Conservation (phyloP, 2,113 vertebrate species). For the Aptenodytes patagonicus region DNA sequence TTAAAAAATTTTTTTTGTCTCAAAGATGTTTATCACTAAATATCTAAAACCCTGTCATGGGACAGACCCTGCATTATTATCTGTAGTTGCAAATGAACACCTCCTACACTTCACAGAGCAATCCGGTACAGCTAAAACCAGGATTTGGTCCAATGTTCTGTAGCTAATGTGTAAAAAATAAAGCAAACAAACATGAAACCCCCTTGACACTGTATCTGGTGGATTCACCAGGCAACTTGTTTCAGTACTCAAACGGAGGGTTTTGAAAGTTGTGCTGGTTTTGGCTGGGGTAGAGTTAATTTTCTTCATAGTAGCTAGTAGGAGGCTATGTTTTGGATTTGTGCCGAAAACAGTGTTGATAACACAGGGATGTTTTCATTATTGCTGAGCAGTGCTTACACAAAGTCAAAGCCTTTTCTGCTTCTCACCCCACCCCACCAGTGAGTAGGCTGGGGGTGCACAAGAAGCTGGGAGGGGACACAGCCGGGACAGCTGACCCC, state of each 20-base stretch:
- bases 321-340: too few species aligned
- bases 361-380: too few species aligned
- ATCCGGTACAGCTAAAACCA: neutral
- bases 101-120: neutral
- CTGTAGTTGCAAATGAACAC: neutral
- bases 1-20: neutral
- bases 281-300: too few species aligned
- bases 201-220: neutral
- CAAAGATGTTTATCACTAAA: neutral
- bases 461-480: too few species aligned
- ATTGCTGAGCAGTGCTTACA: too few species aligned
- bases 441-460: too few species aligned
- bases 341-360: too few species aligned
- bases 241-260: neutral
- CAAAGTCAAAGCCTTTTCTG: too few species aligned
- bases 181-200: neutral
- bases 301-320: too few species aligned
- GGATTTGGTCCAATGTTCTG: neutral
- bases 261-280: neutral
- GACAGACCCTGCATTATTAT: neutral
- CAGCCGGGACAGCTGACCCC: too few species aligned
- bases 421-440: too few species aligned
- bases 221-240: neutral
- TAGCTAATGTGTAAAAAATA: neutral
- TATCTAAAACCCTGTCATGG: neutral